Base-by-base conservation (phyloP, 2,888 invertebrate species). In the Hypomecis punctinalis region DNA sequence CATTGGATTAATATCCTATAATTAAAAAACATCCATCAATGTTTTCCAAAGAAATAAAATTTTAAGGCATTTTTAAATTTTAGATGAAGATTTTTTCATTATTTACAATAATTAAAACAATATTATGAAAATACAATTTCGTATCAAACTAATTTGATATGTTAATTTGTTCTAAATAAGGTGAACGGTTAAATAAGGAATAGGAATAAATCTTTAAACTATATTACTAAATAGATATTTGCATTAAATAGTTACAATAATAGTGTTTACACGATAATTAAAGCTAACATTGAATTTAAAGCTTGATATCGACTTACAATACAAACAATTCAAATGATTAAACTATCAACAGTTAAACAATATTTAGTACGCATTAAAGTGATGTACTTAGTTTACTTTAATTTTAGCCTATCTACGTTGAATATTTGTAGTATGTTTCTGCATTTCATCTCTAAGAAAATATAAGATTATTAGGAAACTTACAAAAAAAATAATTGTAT, bases 271-370 rank as follows among this genome's bases (percentile, higher is more conserved):
- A 76, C 75, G 69, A 82, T 89, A 90, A 92, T 92, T 93, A 93
- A 93, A 93, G 92, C 92, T 93, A 91, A 92, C 82, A 88, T 90
- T 86, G 82, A 92, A 91, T 92, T 93, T 93, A 93, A 93, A 93
- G 92, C 92, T 92, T 90, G 82, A 85, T 83, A 88, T 87, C 85
- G 82, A 91, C 88, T 88, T 88, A 86, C 77, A 80, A 76, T 78
- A 81, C 73, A 68, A 68, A 67, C 55, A 66, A 70, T 55, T 61
- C 63, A 70, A 67, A 66, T 63, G 62, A 54, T 51, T 63, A 61
- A 62, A 54, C 39, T 61, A 45, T 49, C 11, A 63, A 56, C 33
- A 52, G 23, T 51, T 51, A 42, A 52, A 40, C 10, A 40, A 52
- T 37, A 11, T 3, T 10, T 37, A 51, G 5, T 52, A 52, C 13